Base-by-base conservation (phyloP, 2,888 invertebrate species). In the Saturnia pavonia region DNA sequence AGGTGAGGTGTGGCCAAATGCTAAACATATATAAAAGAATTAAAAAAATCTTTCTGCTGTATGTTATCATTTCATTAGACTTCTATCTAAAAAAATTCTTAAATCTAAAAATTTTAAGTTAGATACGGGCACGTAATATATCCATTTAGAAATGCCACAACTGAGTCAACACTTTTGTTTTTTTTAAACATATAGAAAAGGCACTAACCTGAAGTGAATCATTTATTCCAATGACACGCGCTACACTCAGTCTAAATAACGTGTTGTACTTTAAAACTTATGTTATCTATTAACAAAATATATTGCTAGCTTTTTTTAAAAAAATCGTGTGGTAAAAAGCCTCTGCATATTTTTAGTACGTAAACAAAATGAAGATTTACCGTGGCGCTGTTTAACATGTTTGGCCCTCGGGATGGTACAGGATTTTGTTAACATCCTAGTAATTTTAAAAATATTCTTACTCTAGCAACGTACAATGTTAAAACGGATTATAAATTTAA, bases 221-320 rank as follows among this genome's bases (percentile, higher is more conserved):
- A 7, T 60, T 60, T 25, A 27, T 60, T 27, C 14, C 27, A 14
- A 60, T 25, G 25, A 60, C 25, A 14, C 3, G 14, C 12, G 0
- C 25, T 60, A 48, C 25, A 4, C 1, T 27, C 12, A 16, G 14
- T 60, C 4, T 60, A 14, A 60, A 60, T 60, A 60, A 4, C 27
- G 60, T 16, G 60, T 60, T 60, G 6, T 27, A 60, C 27, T 60
- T 60, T 27, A 14, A 60, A 60, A 60, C 27, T 25, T 8, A 27
- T 60, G 25, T 60, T n/a, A 60, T 22, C 69, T 72, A 22, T 73
- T 78, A n/a, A 74, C 78, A 71, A 48, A 68, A 71, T 75, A 72
- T 67, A 69, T 70, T 76, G 69, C 80, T 57, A 71, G 63, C 45
- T n/a, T 71, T 78, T 78, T 77, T 79, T 76, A 76, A 60, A 12